Evolutionary conservation across 2,888 invertebrate genomes (phyloP).

Genomic region (Isotomurus palustris): DNA sequence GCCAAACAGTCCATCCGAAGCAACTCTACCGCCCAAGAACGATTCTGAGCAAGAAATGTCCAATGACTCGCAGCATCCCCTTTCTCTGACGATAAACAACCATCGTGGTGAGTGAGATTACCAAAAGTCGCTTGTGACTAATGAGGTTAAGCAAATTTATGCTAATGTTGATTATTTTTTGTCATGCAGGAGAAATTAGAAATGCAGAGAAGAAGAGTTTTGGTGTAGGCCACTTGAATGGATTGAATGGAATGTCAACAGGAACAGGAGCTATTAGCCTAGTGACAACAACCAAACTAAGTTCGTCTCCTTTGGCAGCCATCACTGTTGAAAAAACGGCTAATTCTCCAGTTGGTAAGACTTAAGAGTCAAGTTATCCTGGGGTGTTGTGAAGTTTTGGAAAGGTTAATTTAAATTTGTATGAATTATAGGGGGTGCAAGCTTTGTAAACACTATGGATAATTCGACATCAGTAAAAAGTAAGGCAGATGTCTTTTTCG

Average conservation of each 20-base stretch:
- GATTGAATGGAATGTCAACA: slow-evolving; percentile 44
- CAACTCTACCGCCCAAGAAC: slow-evolving; percentile 33
- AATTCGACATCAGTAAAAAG: slow-evolving; percentile 25
- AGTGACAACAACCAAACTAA: slow-evolving; percentile 45
- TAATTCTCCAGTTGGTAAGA: slow-evolving; percentile 44
- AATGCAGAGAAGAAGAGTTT: slow-evolving; percentile 41
- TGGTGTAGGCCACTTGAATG: slow-evolving; percentile 45
- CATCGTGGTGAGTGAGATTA: slow-evolving; percentile 37
- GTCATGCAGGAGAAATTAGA: slow-evolving; percentile 35
- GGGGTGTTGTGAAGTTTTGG: neutral
- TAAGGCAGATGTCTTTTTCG: neutral
- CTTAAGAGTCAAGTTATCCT: neutral
- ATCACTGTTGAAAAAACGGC: slow-evolving; percentile 45
- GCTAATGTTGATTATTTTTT: slow-evolving; percentile 11
- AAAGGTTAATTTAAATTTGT: neutral
- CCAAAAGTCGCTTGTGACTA: neutral
- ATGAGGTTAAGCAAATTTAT: neutral
- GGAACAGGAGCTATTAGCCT: slow-evolving; percentile 43
- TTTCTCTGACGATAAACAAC: slow-evolving; percentile 44
- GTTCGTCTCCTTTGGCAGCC: slow-evolving; percentile 46
- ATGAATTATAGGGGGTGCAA: slow-evolving; percentile 38
- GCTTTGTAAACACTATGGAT: slow-evolving; percentile 39
- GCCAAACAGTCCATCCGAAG: slow-evolving; percentile 39
- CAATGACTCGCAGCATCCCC: slow-evolving; percentile 41
- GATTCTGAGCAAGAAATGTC: slow-evolving; percentile 44